Evolutionary conservation across 2,888 invertebrate species (phyloP).

Genomic region (Julus scanicus): DNA sequence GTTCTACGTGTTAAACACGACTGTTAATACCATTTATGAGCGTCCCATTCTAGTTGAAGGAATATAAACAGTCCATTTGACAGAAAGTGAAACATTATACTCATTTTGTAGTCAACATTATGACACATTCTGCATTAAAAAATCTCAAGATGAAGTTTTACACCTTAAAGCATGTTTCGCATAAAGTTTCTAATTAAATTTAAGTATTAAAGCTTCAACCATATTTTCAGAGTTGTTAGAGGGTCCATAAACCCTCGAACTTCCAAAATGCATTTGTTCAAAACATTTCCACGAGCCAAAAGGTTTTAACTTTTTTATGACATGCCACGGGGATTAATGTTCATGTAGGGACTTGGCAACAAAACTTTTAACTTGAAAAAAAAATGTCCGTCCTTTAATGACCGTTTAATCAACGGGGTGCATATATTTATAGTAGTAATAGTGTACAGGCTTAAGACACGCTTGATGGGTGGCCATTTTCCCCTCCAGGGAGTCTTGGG

Average conservation of each 20-base stretch:
- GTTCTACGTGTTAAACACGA: too few relatives aligned
- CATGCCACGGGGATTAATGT: slow-evolving; percentile 16
- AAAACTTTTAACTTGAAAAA: slow-evolving; percentile 9
- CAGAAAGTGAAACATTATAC: too few relatives aligned
- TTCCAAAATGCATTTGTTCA: neutral
- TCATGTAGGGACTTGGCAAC: neutral
- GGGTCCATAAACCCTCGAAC: neutral
- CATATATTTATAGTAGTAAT: neutral
- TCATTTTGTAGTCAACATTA: too few relatives aligned
- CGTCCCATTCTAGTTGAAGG: too few relatives aligned
- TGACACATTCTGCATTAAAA: neutral
- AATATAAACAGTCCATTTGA: too few relatives aligned
- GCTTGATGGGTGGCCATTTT: slow-evolving; percentile 39
- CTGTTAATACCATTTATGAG: too few relatives aligned
- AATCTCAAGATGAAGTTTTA: neutral
- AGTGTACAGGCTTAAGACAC: neutral
- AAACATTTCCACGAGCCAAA: neutral
- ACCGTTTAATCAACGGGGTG: slow-evolving; percentile 42
- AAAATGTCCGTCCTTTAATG: slow-evolving; percentile 7
- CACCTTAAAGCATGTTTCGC: neutral
- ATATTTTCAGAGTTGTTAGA: neutral
- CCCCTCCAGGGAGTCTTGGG: neutral
- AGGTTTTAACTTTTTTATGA: neutral
- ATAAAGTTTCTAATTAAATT: slow-evolving; percentile 15
- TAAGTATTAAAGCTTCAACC: neutral